A percentile compares a stretch with the other conserved stretches of the same genome.
These are phyloP conservation scores for Solea senegalensis DNA, from an alignment of 2,113 vertebrate species.

Conservation along the genomic window DNA sequence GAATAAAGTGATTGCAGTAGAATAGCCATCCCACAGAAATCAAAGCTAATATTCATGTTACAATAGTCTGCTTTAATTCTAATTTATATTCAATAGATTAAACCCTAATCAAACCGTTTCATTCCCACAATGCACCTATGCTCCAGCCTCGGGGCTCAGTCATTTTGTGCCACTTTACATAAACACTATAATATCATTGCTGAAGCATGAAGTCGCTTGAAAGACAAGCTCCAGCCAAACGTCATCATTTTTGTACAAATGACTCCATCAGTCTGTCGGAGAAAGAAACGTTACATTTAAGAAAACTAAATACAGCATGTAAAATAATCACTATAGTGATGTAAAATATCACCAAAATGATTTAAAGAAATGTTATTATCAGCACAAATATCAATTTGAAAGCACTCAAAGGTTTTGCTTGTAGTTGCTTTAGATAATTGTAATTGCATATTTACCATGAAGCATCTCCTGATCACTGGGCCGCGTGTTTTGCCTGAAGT, in stretches of 20 bases:
- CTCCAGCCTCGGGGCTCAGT: constrained; percentile 22
- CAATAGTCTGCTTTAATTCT: constrained; percentile 29
- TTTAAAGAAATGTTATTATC: too few species aligned
- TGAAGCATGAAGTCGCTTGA: constrained; percentile 8
- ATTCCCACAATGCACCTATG: constrained; percentile 17
- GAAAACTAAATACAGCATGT: too few species aligned
- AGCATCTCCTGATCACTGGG: not conserved
- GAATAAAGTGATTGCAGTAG: not conserved
- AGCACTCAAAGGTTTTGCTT: not conserved
- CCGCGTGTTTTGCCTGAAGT: too few species aligned
- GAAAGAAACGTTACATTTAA: too few species aligned
- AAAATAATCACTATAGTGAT: too few species aligned
- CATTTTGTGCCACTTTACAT: constrained; percentile 10
- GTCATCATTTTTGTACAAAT: constrained; percentile 1
- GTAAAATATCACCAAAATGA: too few species aligned
- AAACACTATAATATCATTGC: constrained; percentile 7
- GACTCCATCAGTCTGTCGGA: not conserved
- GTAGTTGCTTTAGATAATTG: not conserved
- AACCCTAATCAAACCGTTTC: constrained; percentile 33
- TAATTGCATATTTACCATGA: not conserved
- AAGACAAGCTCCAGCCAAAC: not conserved
- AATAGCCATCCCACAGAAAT: constrained; percentile 7
- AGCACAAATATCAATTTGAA: too few species aligned
- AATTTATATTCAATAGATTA: constrained; percentile 47
- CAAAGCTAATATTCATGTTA: constrained; percentile 1